Conservation (phyloP, 2,113 vertebrate species). For the Salminus brasiliensis region DNA sequence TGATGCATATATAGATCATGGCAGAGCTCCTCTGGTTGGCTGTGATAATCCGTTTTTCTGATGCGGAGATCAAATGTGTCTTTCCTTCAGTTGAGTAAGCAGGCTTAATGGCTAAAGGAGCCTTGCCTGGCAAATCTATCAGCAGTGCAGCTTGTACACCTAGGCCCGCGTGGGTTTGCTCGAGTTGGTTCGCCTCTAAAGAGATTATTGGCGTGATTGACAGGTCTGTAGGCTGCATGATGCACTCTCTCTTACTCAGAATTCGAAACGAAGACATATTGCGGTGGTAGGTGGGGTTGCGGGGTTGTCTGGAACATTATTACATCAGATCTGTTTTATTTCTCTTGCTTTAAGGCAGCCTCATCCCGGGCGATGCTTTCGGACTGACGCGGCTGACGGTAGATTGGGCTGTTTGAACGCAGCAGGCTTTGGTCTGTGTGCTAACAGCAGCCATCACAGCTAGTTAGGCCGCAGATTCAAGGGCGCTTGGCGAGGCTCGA, state of each 20-base stretch:
- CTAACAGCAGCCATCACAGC: neutral
- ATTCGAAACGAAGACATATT: neutral
- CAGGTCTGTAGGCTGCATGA: conserved; percentile 21
- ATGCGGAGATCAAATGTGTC: conserved; percentile 37
- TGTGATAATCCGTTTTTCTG: conserved; percentile 37
- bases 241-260: neutral
- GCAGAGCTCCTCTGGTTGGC: conserved; percentile 38
- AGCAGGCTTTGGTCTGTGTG: neutral
- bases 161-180: conserved; percentile 34
- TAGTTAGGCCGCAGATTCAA: too few species aligned
- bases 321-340: neutral
- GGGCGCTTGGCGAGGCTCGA: too few species aligned
- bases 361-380: neutral
- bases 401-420: neutral
- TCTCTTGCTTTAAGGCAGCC: neutral
- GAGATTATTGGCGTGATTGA: conserved; percentile 39
- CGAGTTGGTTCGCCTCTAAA: conserved; percentile 16
- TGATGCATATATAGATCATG: conserved; percentile 31
- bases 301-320: neutral
- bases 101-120: conserved; percentile 34
- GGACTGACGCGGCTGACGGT: neutral
- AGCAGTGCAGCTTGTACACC: conserved; percentile 23
- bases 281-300: neutral
- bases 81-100: conserved; percentile 15
- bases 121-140: neutral